Base-by-base conservation (phyloP, 2,797 vertebrate species). In the Lithobates pipiens region DNA sequence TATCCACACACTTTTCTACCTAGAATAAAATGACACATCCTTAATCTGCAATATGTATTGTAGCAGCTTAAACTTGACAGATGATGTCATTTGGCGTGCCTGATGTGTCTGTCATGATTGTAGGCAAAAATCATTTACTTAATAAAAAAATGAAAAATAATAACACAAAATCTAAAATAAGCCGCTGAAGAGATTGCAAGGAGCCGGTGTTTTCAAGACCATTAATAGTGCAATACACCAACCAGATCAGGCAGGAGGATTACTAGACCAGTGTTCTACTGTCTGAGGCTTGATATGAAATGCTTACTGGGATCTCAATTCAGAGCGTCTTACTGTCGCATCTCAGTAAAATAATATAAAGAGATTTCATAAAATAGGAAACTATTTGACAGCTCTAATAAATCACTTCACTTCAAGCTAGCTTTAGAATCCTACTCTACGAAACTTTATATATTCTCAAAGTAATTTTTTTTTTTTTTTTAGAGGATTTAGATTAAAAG, bases 321-420 rank as follows among this genome's bases (percentile, higher is more conserved):
- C 78, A n/a, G 46, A 69, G 61, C 76, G 80, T 77, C 79, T 82
- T 86, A 82, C 85, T 86, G 85, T 82, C 67, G 80, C 75, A 82
- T 77, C 71, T 73, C 67, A 73, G 85, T 42, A 72, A 86, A 86
- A 82, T 77, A 82, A 86, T 77, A 86, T 73, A 86, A 85, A 85
- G 57, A 86, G 80, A 78, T 86, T 86, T 86, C 79, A 86, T 86
- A 77, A 82, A 82, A 86, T 65, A 65, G 68, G 80, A 86, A 82
- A 86, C 77, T 77, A 82, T 86, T 86, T 86, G 85, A 86, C 85
- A 86, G 85, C 75, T 86, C 39, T 70, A 82, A 86, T 82, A 86
- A 86, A 86, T 86, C 85, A 77, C 74, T 77, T 82, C 85, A 82
- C 74, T 77, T 77, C 39, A 85, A 85, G 79, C 61, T 36, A 73